Evolutionary conservation across 2,113 vertebrate species (phyloP).

Genomic region (Eidolon helvum): DNA sequence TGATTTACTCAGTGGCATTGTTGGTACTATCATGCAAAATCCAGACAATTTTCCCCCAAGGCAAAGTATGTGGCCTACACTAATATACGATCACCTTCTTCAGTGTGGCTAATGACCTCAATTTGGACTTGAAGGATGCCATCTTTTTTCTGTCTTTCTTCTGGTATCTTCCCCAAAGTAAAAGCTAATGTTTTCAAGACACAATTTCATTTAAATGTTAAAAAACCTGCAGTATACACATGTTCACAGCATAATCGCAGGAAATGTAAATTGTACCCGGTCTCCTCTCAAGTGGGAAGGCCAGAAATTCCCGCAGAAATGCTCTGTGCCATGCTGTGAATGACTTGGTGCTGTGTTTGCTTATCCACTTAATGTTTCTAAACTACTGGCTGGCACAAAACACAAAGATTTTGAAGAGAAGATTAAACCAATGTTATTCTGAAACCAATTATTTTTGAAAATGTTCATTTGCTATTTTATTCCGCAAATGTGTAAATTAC

Average conservation of each 20-base stretch:
- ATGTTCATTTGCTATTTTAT: constrained; percentile 2
- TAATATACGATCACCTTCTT: background rate
- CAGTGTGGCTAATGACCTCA: background rate
- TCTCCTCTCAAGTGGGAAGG: background rate
- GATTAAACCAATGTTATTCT: background rate
- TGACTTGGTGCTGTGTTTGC: background rate
- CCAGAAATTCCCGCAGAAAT: background rate
- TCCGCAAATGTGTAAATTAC: background rate
- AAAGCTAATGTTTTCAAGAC: background rate
- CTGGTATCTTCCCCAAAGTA: background rate
- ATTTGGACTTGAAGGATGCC: background rate
- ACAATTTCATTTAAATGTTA: background rate
- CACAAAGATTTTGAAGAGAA: background rate
- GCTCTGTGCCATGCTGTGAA: background rate
- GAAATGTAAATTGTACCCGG: background rate
- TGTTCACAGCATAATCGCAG: background rate
- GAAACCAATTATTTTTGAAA: constrained; percentile 15
- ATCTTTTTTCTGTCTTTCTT: background rate
- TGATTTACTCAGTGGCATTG: background rate
- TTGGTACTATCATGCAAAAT: background rate
- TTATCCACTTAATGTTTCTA: background rate
- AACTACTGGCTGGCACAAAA: background rate
- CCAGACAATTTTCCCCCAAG: background rate
- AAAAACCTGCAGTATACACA: background rate
- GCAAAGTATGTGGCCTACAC: background rate